Evolutionary conservation across 1,140 invertebrate species (phyloP).

Genomic region (Teleogryllus occipitalis): DNA sequence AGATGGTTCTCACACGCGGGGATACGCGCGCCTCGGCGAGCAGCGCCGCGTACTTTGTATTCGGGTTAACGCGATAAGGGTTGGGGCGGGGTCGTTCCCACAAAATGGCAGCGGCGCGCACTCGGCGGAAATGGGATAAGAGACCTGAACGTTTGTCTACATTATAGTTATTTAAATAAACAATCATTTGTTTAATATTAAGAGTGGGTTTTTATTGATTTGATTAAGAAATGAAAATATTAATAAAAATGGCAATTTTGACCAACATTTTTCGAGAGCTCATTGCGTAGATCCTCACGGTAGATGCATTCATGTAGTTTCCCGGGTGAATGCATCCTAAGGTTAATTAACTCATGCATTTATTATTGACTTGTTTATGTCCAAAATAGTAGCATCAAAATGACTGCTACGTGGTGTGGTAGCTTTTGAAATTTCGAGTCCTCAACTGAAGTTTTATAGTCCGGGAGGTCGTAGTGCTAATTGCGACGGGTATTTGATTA

Average conservation of each 20-base stretch:
- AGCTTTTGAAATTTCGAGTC: too few species aligned
- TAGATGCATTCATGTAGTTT: neutral
- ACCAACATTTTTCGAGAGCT: neutral
- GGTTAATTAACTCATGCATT: neutral
- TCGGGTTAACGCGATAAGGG: neutral
- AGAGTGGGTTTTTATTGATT: neutral
- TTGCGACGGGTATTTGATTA: too few species aligned
- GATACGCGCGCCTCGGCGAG: neutral
- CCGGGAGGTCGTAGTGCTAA: too few species aligned
- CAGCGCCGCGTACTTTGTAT: neutral
- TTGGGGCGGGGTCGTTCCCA: too few species aligned
- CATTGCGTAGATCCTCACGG: neutral
- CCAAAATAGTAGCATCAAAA: too few species aligned
- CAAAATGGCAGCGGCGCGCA: neutral
- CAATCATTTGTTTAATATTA: neutral
- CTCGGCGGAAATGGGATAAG: neutral
- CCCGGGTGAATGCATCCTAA: neutral
- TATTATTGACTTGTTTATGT: too few species aligned
- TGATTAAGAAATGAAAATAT: neutral
- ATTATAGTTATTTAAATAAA: neutral
- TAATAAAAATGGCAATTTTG: neutral
- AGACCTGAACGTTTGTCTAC: neutral
- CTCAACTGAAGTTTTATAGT: too few species aligned
- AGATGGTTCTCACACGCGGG: neutral
- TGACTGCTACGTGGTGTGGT: too few species aligned